Evolutionary conservation across 2,113 vertebrate species (phyloP).

Genomic region (Chelonoidis abingdonii): DNA sequence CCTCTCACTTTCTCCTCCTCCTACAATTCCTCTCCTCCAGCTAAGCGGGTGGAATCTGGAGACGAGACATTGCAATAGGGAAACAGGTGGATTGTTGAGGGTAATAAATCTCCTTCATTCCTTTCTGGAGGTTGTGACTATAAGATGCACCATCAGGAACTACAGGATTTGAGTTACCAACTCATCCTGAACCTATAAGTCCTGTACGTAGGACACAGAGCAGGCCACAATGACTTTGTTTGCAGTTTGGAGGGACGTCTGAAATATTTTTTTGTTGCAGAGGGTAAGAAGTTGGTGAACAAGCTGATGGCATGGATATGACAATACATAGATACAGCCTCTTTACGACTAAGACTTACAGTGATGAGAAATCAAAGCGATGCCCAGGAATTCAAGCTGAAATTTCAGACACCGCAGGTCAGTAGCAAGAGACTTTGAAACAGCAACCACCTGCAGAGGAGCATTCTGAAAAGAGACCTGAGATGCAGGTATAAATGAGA

Average conservation of each 20-base stretch:
- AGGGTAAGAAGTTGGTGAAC: neutral
- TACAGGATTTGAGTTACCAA: neutral
- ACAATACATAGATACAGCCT: neutral
- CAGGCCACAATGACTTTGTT: rapidly evolving
- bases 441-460: rapidly evolving
- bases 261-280: rapidly evolving
- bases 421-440: neutral
- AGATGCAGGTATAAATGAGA: too few relatives aligned
- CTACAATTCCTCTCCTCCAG: neutral
- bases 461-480: neutral
- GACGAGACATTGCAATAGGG: rapidly evolving
- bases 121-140: neutral
- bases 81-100: neutral
- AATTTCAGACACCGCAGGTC: neutral
- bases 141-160: neutral
- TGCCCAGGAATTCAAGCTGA: neutral
- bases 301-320: rapidly evolving
- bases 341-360: rapidly evolving
- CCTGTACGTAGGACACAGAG: neutral
- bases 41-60: rapidly evolving
- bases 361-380: neutral
- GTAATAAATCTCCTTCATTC: rapidly evolving
- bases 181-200: neutral
- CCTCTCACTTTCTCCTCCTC: rapidly evolving
- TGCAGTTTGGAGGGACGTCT: rapidly evolving